phyloP scores from a whole-genome alignment of 2,113 vertebrate genomes.

The Gadus macrocephalus region DNA sequence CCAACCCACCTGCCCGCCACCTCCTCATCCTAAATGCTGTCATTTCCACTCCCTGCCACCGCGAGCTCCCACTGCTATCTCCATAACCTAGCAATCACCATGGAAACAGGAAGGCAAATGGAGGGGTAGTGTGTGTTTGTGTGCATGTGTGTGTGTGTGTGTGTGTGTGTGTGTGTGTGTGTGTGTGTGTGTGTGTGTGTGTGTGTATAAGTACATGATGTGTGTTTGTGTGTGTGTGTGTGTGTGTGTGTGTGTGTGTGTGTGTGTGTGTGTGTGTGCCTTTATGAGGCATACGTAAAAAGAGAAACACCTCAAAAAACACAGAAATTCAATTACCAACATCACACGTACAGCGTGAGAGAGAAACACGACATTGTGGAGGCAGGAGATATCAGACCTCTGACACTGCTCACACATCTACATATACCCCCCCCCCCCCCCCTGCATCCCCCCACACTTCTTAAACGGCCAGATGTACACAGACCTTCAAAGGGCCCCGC shows the following conservation, averaged over 20 bases:
- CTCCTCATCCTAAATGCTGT: slow-evolving; percentile 57
- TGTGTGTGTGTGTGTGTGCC: not conserved
- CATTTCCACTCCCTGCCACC: slow-evolving; percentile 40
- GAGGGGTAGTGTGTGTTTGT: not conserved
- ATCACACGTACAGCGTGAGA: not conserved
- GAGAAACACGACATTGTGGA: not conserved
- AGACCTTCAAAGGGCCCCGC: slow-evolving; percentile 3
- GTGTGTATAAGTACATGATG: no score
- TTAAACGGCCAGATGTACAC: not conserved
- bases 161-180: not conserved
- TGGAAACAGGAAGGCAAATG: slow-evolving; percentile 61
- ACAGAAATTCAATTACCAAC: not conserved
- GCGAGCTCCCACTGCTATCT: slow-evolving; percentile 37
- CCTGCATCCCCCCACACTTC: not conserved
- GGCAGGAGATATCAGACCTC: not conserved
- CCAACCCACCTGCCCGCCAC: slow-evolving; percentile 42
- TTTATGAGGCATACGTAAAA: not conserved
- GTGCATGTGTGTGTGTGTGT: not conserved
- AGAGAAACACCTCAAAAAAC: not conserved
- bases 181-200: no score
- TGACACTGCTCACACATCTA: not conserved
- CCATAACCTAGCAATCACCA: slow-evolving; percentile 58
- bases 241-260: not conserved
- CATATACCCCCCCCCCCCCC: not conserved
- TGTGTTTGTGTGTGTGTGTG: no score